Evolutionary conservation across 2,888 invertebrate genomes (phyloP).

Genomic region (Neocrepidodera transversa): DNA sequence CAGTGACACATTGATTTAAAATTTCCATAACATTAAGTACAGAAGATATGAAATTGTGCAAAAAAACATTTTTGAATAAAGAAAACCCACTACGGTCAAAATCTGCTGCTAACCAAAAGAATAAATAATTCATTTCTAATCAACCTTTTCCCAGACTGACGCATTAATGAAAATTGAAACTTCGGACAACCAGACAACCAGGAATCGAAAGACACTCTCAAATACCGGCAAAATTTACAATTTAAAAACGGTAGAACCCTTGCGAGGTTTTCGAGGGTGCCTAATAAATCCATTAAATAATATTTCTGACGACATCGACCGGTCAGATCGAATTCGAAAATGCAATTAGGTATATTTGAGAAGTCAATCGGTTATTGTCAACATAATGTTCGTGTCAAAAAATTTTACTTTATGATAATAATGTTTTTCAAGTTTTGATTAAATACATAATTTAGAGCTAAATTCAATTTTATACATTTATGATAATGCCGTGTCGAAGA

Average conservation of each 20-base stretch:
- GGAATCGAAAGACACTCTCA: constrained; percentile 11
- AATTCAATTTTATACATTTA: too few species aligned
- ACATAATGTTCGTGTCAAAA: too few species aligned
- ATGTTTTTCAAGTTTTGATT: too few species aligned
- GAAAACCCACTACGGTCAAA: too few species aligned
- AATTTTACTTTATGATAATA: too few species aligned
- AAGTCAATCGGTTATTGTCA: constrained; percentile 26
- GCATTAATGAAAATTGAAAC: constrained; percentile 31
- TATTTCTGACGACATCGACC: constrained; percentile 23
- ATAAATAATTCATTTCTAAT: neutral
- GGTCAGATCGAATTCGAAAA: constrained; percentile 29
- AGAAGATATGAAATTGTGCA: too few species aligned
- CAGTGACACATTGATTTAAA: too few species aligned
- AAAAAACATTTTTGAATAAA: too few species aligned
- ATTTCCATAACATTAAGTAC: too few species aligned
- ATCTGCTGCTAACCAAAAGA: neutral
- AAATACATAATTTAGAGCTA: too few species aligned
- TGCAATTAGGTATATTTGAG: constrained; percentile 30
- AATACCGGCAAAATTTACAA: constrained; percentile 15
- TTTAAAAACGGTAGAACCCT: constrained; percentile 17
- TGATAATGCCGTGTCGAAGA: too few species aligned
- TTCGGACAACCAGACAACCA: constrained; percentile 22
- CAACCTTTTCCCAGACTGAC: neutral
- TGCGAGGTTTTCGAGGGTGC: constrained; percentile 15
- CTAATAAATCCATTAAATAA: constrained; percentile 14